Conservation (phyloP, 1,140 invertebrate species). For the Thaumetopoea pityocampa region DNA sequence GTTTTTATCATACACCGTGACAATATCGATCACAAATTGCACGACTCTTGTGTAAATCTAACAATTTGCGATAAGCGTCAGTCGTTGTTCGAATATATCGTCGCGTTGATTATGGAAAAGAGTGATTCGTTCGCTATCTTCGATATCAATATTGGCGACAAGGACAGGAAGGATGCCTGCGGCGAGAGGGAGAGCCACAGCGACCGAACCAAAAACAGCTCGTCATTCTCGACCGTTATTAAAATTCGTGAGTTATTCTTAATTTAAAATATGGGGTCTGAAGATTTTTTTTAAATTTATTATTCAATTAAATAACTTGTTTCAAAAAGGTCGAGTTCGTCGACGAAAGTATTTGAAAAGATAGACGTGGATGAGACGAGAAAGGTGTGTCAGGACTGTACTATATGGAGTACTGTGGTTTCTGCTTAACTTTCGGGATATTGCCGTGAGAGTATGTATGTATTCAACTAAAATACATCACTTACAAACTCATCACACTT, state of each 20-base stretch:
- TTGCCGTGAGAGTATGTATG: no score
- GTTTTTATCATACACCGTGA: slow-evolving; percentile 2
- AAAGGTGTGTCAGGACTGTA: no score
- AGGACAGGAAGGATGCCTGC: slow-evolving; percentile 36
- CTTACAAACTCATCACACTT: no score
- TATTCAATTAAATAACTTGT: no score
- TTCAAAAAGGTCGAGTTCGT: no score
- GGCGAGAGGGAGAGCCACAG: slow-evolving; percentile 25
- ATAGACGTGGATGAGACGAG: no score
- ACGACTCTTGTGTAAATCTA: not conserved
- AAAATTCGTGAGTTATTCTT: slow-evolving; percentile 61
- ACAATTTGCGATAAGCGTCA: not conserved
- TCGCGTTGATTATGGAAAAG: slow-evolving; percentile 41
- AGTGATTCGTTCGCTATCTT: slow-evolving; percentile 53
- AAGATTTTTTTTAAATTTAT: no score
- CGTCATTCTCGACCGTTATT: slow-evolving; percentile 44
- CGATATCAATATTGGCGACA: slow-evolving; percentile 58
- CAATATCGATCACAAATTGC: not conserved
- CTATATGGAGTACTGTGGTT: no score
- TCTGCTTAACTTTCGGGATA: no score
- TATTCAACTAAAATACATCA: no score
- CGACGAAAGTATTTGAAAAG: no score
- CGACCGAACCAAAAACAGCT: slow-evolving; percentile 32
- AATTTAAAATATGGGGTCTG: no score
- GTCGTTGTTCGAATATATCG: not conserved